Evolutionary conservation across 2,797 vertebrate genomes (phyloP), one percentile per base, ranked within the genome.

Genomic region (Gallinago nigripennis): DNA sequence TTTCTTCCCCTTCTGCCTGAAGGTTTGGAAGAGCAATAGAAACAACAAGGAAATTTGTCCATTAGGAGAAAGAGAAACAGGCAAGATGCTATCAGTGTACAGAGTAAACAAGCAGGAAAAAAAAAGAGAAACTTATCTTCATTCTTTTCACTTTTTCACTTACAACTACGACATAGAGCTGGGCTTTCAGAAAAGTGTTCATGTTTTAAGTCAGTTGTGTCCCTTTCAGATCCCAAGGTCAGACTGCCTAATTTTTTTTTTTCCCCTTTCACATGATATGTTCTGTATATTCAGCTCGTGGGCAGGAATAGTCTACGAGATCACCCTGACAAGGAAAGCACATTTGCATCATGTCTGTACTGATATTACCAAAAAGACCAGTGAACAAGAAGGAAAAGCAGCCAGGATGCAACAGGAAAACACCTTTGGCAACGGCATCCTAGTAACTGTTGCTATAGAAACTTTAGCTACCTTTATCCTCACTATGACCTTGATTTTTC

Each of bases 391-490:
- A 92, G 53, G 68, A 94, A 94, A 88, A 85, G 58, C 71, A 93
- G 75, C 58, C 84, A 86, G 89, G 73, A 95, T 91, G 76, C 90
- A 92, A 81, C 86, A 92, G 89, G 90, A 95, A 96, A 91, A 57
- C 88, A 96, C 96, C 96, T 97, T 97, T 94, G 92, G 95, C 97
- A 97, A 95, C 90, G 11, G 91, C 95, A 95, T 96, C 97, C 96
- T 96, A 88, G 94, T 89, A 95, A 96, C 94, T 76, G 97, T 97
- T 97, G 90, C 96, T 94, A 97, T 97, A 95, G 97, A 93, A 96
- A 97, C 95, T 95, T 96, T 94, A 97, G 86, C 92, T 97, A 91
- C 96, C 94, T 96, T 95, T 96, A 94, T 95, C 94, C 90, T 96
- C 85, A 70, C 91, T 78, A 46, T 96, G 94, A 96, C 96, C 94